Evolutionary conservation across 2,888 invertebrate species (phyloP), one percentile per base, ranked within the genome.

Genomic region (Sarcophaga carnaria): DNA sequence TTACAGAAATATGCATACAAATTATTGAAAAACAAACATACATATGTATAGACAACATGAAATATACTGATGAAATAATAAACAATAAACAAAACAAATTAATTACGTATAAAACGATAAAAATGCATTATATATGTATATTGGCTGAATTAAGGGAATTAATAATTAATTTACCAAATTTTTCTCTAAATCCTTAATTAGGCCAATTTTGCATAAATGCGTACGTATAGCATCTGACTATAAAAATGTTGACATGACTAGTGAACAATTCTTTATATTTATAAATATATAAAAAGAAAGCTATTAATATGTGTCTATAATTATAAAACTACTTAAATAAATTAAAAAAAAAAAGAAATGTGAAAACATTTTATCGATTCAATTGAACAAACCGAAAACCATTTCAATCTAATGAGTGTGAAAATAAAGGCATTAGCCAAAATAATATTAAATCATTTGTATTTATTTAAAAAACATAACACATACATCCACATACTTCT

Each of bases 321-420:
- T 77, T 82, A 88, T 78, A 49, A 75, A 80, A 80, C 77, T 81
- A 87, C 54, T 80, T 87, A 84, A 83, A 70, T 14, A 66, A 83
- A 64, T 17, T 64, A 70, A 22, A 62, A 54, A 54, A 78, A 70
- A 59, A 63, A 54, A 22, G 20, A 37, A 22, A 62, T 37, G 27
- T 77, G 22, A 72, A 78, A 77, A 78, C 64, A 85, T 82, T 84
- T 84, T 49, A n/a, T 75, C 80, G 70, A 82, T 83, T 83, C 78
- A 76, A 87, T 87, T 78, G 62, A 81, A 78, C 63, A 82, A 88
- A 81, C n/a, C 74, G 81, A 83, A 88, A 85, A 85, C 76, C 80
- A 88, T 86, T 89, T 89, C 88, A 88, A 88, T 86, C 83, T 89
- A 87, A 80, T 89, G 88, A 88, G 86, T 88, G 89, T 88, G 88